A percentile compares a stretch with the other conserved stretches of the same genome.
phyloP scores from a whole-genome alignment of 1,140 invertebrate species.

The Meloidogyne chitwoodi region DNA sequence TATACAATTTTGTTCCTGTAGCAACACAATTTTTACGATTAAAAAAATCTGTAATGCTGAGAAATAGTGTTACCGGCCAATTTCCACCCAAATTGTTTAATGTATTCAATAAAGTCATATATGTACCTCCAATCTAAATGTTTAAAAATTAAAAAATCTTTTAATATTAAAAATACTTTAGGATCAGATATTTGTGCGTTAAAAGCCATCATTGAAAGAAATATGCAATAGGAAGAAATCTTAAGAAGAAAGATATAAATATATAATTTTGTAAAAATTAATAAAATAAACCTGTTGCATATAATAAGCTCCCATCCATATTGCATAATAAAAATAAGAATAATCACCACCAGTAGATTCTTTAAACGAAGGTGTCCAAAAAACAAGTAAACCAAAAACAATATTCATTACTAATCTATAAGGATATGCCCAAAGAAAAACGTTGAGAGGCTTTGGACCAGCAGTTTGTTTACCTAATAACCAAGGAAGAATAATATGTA shows the following conservation, averaged over 20 bases:
- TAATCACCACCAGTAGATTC: conserved; percentile 67
- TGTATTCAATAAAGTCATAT: conserved; percentile 98
- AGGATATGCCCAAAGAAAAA: conserved; percentile 84
- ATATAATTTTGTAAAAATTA: no score
- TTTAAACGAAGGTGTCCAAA: conserved; percentile 73
- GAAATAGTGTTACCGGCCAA: conserved; percentile 85
- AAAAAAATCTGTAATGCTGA: conserved; percentile 79
- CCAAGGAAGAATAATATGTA: conserved; percentile 83
- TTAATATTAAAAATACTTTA: conserved; percentile 44
- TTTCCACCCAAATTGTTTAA: conserved; percentile 91
- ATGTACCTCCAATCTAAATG: conserved; percentile 81
- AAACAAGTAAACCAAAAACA: conserved; percentile 77
- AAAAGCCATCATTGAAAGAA: conserved; percentile 67
- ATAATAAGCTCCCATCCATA: conserved; percentile 75
- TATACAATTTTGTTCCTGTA: conserved; percentile 41
- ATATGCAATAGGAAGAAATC: conserved; percentile 73
- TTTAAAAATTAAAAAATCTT: not conserved
- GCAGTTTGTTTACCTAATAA: conserved; percentile 80
- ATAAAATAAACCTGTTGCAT: conserved; percentile 71
- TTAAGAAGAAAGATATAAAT: conserved; percentile 1
- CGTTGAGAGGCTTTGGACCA: conserved; percentile 65
- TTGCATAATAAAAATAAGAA: conserved; percentile 74
- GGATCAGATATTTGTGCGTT: conserved; percentile 82
- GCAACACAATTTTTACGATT: conserved; percentile 57
- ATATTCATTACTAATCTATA: conserved; percentile 78